These are phyloP conservation scores for Heliconius ismenius DNA, from an alignment of 2,888 invertebrate genomes.

Conservation along the genomic window DNA sequence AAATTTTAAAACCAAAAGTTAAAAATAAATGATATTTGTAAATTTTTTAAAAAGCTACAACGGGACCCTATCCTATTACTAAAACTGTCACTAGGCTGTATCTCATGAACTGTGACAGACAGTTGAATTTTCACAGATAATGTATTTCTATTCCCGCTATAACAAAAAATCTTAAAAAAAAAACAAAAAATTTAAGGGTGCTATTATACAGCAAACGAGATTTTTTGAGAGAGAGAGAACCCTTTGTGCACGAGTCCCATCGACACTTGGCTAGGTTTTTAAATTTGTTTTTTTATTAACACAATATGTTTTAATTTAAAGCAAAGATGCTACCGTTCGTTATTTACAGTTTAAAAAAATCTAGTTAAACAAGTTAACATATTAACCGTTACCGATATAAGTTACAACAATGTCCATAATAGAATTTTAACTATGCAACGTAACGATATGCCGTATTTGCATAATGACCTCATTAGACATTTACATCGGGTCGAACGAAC, in stretches of 20 bases:
- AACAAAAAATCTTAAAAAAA: too few relatives aligned
- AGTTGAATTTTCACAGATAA: too few relatives aligned
- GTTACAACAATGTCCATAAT: conserved; percentile 1
- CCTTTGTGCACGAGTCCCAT: too few relatives aligned
- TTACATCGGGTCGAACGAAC: conserved; percentile 27
- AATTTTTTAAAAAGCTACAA: too few relatives aligned
- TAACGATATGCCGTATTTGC: conserved; percentile 31
- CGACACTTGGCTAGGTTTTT: too few relatives aligned
- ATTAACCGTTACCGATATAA: background rate
- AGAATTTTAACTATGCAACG: background rate
- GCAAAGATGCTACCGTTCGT: background rate
- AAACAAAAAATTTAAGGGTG: too few relatives aligned
- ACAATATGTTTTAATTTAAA: background rate
- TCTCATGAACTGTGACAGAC: too few relatives aligned
- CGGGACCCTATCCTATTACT: too few relatives aligned
- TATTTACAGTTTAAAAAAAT: background rate
- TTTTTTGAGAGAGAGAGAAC: too few relatives aligned
- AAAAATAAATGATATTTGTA: background rate
- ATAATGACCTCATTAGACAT: conserved; percentile 40
- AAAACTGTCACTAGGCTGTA: too few relatives aligned
- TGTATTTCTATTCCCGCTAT: too few relatives aligned
- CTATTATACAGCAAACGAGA: too few relatives aligned
- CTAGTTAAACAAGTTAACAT: background rate
- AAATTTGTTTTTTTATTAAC: background rate
- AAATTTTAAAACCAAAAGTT: background rate